A percentile compares a stretch with the other conserved stretches of the same genome.
Evolutionary conservation across 2,797 vertebrate species (phyloP).

Genomic region (Mormyrops boulengeri): DNA sequence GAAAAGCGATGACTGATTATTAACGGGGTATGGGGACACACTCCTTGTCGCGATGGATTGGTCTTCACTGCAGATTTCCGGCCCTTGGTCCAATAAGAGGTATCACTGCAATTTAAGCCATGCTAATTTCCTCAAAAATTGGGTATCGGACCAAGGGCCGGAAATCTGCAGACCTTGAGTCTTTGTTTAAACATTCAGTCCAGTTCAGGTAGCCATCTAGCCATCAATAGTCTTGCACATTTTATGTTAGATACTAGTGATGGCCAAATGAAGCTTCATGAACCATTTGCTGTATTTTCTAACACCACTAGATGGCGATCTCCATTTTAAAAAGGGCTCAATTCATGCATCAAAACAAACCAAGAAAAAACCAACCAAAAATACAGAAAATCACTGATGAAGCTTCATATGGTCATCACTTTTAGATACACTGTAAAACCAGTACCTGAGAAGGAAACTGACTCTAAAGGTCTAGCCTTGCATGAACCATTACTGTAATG

Average conservation of each 20-base stretch:
- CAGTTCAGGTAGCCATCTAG: background rate
- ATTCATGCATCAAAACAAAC: background rate
- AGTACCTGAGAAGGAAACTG: background rate
- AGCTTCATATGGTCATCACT: background rate
- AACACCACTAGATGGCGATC: background rate
- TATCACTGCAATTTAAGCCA: background rate
- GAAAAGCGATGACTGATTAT: background rate
- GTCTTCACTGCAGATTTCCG: background rate
- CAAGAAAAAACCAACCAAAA: background rate
- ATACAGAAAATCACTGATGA: background rate
- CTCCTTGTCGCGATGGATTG: background rate
- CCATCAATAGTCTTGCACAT: background rate
- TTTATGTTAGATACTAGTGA: background rate
- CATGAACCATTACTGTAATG: background rate
- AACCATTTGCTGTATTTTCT: background rate
- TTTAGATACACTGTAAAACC: background rate
- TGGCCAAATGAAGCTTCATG: background rate
- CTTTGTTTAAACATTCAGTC: background rate
- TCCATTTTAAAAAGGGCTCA: background rate
- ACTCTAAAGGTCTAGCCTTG: background rate
- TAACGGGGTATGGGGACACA: background rate
- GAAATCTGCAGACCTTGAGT: background rate
- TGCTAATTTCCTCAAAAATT: background rate
- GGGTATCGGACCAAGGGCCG: background rate
- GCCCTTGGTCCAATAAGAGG: background rate